Percentiles rank a stretch among this genome's conserved stretches.
Conservation (phyloP, 2,888 invertebrate genomes). For the Emmelina monodactyla region DNA sequence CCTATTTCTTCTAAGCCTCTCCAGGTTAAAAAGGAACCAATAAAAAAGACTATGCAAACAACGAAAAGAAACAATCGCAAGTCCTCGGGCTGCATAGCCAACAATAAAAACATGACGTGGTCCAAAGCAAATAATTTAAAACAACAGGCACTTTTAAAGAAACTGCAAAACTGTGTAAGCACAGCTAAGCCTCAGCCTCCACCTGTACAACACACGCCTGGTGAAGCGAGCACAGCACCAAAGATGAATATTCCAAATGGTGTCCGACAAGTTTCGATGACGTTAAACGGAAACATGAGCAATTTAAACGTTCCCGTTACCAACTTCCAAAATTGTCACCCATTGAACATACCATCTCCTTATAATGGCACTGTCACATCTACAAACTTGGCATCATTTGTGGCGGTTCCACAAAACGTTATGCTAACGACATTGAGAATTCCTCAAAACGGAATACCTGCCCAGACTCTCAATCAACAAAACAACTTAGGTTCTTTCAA, state of each 20-base stretch:
- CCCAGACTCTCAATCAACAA: constrained; percentile 43
- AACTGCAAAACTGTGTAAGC: constrained; percentile 50
- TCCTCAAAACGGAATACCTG: constrained; percentile 54
- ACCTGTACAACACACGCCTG: constrained; percentile 24
- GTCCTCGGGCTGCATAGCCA: constrained; percentile 55
- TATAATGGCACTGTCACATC: constrained; percentile 46
- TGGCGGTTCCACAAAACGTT: constrained; percentile 61
- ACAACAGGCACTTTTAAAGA: constrained; percentile 50
- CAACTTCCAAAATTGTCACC: constrained; percentile 52
- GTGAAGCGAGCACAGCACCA: constrained; percentile 43
- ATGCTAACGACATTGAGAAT: constrained; percentile 66
- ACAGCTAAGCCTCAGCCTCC: constrained; percentile 22
- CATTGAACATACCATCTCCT: constrained; percentile 44
- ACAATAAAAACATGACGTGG: constrained; percentile 56
- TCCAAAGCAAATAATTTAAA: constrained; percentile 57
- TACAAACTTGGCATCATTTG: constrained; percentile 50
- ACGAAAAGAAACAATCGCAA: constrained; percentile 49
- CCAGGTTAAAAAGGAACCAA: constrained; percentile 34
- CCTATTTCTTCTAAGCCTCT: constrained; percentile 30
- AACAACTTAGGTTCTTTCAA: constrained; percentile 44
- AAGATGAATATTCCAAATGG: constrained; percentile 50
- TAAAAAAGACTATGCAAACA: constrained; percentile 29
- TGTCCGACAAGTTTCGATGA: constrained; percentile 46
- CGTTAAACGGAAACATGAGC: constrained; percentile 40
- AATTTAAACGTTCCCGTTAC: constrained; percentile 46